A percentile compares a stretch with the other conserved stretches of the same genome.
Conservation (phyloP, 1,140 invertebrate species). For the Carcinoscorpius rotundicauda region DNA sequence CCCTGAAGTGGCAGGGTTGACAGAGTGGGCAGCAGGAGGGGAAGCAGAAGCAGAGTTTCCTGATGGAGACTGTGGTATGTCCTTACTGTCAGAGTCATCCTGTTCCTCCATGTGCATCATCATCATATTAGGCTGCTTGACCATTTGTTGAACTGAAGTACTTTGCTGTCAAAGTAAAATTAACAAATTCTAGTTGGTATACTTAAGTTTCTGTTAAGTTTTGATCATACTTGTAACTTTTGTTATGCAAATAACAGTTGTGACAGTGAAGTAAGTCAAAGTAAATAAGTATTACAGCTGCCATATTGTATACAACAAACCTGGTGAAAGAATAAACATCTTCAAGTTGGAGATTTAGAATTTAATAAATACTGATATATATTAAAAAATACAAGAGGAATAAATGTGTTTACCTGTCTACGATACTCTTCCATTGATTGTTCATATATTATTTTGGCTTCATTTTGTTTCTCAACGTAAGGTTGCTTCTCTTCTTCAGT, state of each 20-base stretch:
- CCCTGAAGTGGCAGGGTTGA: conserved; percentile 11
- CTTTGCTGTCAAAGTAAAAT: conserved; percentile 11
- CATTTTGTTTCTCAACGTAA: conserved; percentile 26
- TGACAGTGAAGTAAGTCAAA: conserved; percentile 4
- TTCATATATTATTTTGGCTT: conserved; percentile 27
- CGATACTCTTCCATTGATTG: conserved; percentile 27
- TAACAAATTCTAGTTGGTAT: conserved; percentile 3
- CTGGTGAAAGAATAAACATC: conserved; percentile 3
- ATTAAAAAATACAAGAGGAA: background rate
- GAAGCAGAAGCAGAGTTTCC: conserved; percentile 10
- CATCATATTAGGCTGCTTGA: too few relatives aligned
- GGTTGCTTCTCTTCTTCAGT: conserved; percentile 26
- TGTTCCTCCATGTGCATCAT: background rate
- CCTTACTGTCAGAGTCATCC: conserved; percentile 9
- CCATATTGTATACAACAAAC: conserved; percentile 10
- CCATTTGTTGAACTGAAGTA: too few relatives aligned
- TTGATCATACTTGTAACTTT: background rate
- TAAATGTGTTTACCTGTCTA: conserved; percentile 17
- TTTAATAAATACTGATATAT: background rate
- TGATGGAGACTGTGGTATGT: conserved; percentile 14
- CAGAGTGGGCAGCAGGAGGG: conserved; percentile 13
- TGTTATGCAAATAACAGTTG: conserved; percentile 8
- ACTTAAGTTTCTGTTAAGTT: background rate
- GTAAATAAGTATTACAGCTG: conserved; percentile 11
- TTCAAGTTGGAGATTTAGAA: background rate